A percentile compares a stretch with the other conserved stretches of the same genome.
These are phyloP conservation scores for Drosophila borborema DNA, from an alignment of 2,888 invertebrate species.

Conservation along the genomic window DNA sequence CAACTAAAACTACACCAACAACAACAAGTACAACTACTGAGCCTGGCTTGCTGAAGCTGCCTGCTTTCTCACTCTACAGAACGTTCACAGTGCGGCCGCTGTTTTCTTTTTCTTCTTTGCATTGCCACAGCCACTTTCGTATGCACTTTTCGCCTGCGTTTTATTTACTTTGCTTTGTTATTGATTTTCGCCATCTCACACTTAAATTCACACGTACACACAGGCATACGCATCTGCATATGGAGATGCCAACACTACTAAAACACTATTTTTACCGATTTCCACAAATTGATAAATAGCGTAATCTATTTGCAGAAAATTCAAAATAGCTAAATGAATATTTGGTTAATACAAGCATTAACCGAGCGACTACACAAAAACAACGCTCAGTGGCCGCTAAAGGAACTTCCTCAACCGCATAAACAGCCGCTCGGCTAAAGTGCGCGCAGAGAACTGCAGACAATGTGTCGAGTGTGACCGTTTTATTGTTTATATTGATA, in stretches of 20 bases:
- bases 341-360: conserved; percentile 34
- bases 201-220: conserved; percentile 31
- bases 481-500: too few species aligned
- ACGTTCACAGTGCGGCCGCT: conserved; percentile 41
- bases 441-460: conserved; percentile 59
- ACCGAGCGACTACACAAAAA: conserved; percentile 38
- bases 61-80: conserved; percentile 46
- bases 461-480: conserved; percentile 36
- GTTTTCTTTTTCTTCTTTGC: conserved; percentile 35
- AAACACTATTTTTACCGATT: conserved; percentile 23
- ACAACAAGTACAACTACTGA: conserved; percentile 24
- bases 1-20: conserved; percentile 13
- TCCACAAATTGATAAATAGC: conserved; percentile 25
- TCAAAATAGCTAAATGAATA: conserved; percentile 27
- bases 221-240: conserved; percentile 11
- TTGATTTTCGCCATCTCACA: conserved; percentile 76
- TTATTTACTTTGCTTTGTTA: conserved; percentile 78
- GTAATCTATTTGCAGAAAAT: conserved; percentile 15
- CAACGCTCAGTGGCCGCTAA: conserved; percentile 18
- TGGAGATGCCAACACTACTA: conserved; percentile 21
- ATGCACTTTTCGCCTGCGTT: conserved; percentile 70
- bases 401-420: conserved; percentile 26
- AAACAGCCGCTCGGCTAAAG: conserved; percentile 36
- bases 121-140: conserved; percentile 37
- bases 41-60: conserved; percentile 49